Evolutionary conservation across 2,113 vertebrate species (phyloP).

Genomic region (Sialia sialis): DNA sequence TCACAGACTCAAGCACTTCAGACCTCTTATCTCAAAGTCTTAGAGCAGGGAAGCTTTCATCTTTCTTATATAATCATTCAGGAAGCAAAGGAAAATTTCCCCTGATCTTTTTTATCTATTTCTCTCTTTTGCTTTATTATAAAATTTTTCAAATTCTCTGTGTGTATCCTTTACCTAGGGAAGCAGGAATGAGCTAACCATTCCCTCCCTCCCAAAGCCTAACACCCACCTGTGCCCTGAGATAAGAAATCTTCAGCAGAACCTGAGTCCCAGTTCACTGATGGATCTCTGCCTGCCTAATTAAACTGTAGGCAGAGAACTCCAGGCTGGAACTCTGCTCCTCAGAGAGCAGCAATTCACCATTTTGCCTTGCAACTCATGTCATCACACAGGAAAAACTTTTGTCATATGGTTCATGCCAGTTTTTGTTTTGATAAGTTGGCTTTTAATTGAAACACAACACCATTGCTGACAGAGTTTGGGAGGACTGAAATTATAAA

Average conservation of each 20-base stretch:
- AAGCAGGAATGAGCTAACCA: background rate
- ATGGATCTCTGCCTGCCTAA: background rate
- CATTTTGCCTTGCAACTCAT: background rate
- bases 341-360: background rate
- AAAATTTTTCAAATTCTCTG: background rate
- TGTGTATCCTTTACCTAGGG: background rate
- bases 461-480: background rate
- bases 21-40: background rate
- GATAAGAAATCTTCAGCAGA: background rate
- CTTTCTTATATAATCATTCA: background rate
- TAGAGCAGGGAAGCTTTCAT: background rate
- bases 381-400: background rate
- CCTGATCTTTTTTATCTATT: background rate
- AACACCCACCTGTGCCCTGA: background rate
- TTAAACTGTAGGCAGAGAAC: background rate
- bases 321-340: background rate
- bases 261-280: background rate
- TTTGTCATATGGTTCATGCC: background rate
- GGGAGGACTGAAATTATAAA: background rate
- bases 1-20: background rate
- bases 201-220: background rate
- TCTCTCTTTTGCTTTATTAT: background rate
- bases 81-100: background rate
- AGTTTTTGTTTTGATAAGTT: constrained; percentile 22
- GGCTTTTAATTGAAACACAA: constrained; percentile 34